phyloP scores from a whole-genome alignment of 2,113 vertebrate genomes.

The Microcebus lehilahytsara region DNA sequence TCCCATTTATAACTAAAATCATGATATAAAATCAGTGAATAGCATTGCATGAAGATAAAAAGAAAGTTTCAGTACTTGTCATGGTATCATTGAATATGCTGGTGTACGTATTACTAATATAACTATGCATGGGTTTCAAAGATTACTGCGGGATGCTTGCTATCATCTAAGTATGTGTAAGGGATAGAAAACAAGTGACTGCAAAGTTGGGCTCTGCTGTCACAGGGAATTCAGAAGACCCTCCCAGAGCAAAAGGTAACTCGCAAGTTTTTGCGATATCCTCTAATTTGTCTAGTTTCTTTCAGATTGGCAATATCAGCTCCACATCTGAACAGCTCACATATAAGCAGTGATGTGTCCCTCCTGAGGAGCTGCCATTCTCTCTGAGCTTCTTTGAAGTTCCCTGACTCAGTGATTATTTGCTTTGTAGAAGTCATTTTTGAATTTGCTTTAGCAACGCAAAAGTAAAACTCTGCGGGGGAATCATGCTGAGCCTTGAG shows the following conservation, averaged over 20 bases:
- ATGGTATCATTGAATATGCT: neutral
- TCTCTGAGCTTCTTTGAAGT: neutral
- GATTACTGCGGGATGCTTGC: neutral
- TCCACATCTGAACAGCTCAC: slow-evolving; percentile 37
- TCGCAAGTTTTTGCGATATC: neutral
- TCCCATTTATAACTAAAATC: neutral
- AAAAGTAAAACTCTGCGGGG: slow-evolving; percentile 3
- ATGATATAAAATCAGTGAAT: neutral
- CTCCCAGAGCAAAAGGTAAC: neutral
- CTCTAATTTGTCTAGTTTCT: neutral
- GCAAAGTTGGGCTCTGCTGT: neutral
- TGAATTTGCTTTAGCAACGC: slow-evolving; percentile 52
- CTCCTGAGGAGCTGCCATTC: slow-evolving; percentile 34
- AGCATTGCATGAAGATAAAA: neutral
- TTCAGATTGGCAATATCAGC: slow-evolving; percentile 29
- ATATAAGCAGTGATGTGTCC: neutral
- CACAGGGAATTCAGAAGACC: neutral
- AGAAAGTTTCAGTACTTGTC: neutral
- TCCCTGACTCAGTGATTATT: neutral
- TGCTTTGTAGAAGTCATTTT: slow-evolving; percentile 42
- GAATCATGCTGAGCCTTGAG: slow-evolving; percentile 10
- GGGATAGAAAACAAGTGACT: neutral
- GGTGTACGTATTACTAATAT: neutral
- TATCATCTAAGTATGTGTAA: neutral
- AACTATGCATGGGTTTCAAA: neutral